These are phyloP conservation scores for Phoenicopterus ruber DNA, from an alignment of 2,113 vertebrate genomes.

Conservation along the genomic window DNA sequence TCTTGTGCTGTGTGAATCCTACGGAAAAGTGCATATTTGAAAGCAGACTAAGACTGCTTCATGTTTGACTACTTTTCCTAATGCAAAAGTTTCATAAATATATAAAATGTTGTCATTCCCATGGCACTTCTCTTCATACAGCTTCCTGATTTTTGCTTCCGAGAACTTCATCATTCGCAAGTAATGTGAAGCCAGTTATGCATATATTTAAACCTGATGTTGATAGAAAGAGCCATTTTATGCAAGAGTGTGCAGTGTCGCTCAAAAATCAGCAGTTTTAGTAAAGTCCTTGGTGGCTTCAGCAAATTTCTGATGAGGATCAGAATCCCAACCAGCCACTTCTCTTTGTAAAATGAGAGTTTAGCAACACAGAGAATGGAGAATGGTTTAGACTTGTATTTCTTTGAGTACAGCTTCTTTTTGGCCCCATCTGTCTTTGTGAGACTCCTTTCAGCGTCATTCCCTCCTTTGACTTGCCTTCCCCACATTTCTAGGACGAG, in stretches of 20 bases:
- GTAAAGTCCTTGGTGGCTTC: neutral
- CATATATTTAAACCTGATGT: neutral
- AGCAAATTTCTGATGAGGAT: neutral
- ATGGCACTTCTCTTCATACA: neutral
- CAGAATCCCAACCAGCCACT: neutral
- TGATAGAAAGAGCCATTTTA: neutral
- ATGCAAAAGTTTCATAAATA: neutral
- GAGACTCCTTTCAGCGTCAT: neutral
- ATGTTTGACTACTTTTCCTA: neutral
- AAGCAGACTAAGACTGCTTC: neutral
- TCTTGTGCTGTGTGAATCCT: neutral
- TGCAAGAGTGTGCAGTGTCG: neutral
- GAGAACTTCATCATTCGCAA: neutral
- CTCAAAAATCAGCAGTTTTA: neutral
- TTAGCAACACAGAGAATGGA: neutral
- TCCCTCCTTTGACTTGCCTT: neutral
- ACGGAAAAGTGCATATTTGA: neutral
- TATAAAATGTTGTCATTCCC: neutral
- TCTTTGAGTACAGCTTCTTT: neutral
- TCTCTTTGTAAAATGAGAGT: neutral
- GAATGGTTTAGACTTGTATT: neutral
- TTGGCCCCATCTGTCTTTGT: neutral
- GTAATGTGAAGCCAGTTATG: neutral
- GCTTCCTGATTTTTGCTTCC: neutral
- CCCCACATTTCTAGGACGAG: neutral